Percentiles rank a stretch among this genome's conserved stretches.
These are phyloP conservation scores for Ophion obscuratus DNA, from an alignment of 2,888 invertebrate genomes.

Conservation along the genomic window DNA sequence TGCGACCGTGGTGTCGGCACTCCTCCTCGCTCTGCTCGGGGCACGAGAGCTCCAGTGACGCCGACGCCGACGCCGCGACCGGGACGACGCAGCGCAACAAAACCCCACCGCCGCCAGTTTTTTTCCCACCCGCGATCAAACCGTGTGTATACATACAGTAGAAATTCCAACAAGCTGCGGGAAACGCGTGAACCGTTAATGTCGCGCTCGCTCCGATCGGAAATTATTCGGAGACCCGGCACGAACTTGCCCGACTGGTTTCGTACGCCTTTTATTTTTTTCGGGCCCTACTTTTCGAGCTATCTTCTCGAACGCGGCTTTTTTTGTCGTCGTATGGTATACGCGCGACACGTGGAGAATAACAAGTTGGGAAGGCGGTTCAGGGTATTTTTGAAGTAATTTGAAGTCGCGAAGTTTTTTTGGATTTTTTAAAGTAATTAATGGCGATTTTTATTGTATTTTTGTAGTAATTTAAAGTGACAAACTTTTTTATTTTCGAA, in stretches of 20 bases:
- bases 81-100: slow-evolving; percentile 56
- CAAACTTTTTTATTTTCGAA: too few species aligned
- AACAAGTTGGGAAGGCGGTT: too few species aligned
- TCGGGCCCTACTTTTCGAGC: too few species aligned
- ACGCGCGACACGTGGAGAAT: too few species aligned
- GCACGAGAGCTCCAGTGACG: slow-evolving; percentile 61
- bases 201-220: background rate
- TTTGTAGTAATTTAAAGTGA: too few species aligned
- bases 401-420: too few species aligned
- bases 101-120: slow-evolving; percentile 69
- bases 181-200: background rate
- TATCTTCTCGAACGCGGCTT: too few species aligned
- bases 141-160: slow-evolving; percentile 7
- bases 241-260: background rate
- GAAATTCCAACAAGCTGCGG: slow-evolving; percentile 19
- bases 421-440: too few species aligned
- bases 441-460: too few species aligned
- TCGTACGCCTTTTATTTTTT: background rate
- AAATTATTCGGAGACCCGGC: background rate
- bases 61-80: slow-evolving; percentile 62
- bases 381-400: too few species aligned
- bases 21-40: slow-evolving; percentile 62
- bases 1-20: slow-evolving; percentile 56
- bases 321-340: too few species aligned
- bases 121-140: slow-evolving; percentile 67